phyloP scores from a whole-genome alignment of 1,140 invertebrate species.

The Geopemphigus sp. region DNA sequence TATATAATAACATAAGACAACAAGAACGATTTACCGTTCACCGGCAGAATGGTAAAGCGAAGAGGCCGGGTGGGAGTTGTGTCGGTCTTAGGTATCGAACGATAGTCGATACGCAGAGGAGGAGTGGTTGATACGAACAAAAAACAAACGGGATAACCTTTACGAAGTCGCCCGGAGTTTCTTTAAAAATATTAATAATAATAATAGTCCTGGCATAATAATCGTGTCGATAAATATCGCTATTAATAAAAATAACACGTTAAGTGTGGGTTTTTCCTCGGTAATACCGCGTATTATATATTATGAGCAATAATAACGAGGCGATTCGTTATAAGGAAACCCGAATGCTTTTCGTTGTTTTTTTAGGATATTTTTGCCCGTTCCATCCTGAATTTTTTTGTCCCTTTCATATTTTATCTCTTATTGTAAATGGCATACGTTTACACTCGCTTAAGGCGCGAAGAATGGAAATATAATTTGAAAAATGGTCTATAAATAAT shows the following conservation, averaged over 20 bases:
- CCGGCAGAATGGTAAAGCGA: neutral
- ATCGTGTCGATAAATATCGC: neutral
- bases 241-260: neutral
- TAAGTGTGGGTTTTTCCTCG: neutral
- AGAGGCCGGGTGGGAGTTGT: neutral
- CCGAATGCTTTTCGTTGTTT: no score
- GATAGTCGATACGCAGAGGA: neutral
- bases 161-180: neutral
- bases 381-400: no score
- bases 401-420: no score
- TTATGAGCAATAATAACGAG: no score
- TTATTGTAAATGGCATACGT: no score
- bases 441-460: no score
- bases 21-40: neutral
- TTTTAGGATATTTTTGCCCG: no score
- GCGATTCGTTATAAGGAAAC: no score
- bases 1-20: neutral
- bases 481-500: no score
- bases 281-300: no score
- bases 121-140: neutral
- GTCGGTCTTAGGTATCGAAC: no score
- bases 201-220: neutral
- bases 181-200: neutral
- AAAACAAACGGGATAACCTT: neutral
- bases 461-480: no score